phyloP scores from a whole-genome alignment of 2,888 invertebrate species.

The Xestia c-nigrum region DNA sequence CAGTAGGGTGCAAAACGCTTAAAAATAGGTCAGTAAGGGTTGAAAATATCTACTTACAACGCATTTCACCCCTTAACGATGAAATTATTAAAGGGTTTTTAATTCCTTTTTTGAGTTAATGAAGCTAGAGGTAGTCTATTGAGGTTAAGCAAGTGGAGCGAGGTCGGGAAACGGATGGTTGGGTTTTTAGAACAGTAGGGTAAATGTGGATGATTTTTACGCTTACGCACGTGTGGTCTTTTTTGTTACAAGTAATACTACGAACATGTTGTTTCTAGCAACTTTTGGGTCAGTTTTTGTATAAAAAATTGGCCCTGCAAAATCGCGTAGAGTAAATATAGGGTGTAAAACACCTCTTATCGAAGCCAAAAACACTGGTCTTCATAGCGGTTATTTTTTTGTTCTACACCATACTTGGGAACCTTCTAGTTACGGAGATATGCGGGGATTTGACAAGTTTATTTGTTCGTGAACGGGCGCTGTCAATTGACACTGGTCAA shows the following conservation, averaged over 20 bases:
- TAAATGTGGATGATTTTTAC: slow-evolving; percentile 14
- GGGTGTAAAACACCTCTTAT: too few species aligned
- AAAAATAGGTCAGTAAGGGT: slow-evolving; percentile 53
- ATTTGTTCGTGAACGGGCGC: too few species aligned
- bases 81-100: slow-evolving; percentile 32
- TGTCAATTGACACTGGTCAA: too few species aligned
- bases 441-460: too few species aligned
- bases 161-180: slow-evolving; percentile 40
- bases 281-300: background rate
- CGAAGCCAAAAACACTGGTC: too few species aligned
- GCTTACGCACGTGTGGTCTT: background rate
- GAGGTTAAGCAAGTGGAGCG: slow-evolving; percentile 29
- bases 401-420: too few species aligned
- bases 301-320: background rate
- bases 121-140: slow-evolving; percentile 40
- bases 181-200: slow-evolving; percentile 22
- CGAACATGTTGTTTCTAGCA: background rate
- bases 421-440: too few species aligned
- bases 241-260: background rate
- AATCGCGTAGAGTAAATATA: too few species aligned
- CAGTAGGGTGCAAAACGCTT: slow-evolving; percentile 23
- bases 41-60: slow-evolving; percentile 25
- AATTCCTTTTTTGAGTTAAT: slow-evolving; percentile 39
- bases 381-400: too few species aligned
- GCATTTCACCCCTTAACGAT: slow-evolving; percentile 20